phyloP scores from a whole-genome alignment of 2,797 vertebrate species.

The Anguilla anguilla region DNA sequence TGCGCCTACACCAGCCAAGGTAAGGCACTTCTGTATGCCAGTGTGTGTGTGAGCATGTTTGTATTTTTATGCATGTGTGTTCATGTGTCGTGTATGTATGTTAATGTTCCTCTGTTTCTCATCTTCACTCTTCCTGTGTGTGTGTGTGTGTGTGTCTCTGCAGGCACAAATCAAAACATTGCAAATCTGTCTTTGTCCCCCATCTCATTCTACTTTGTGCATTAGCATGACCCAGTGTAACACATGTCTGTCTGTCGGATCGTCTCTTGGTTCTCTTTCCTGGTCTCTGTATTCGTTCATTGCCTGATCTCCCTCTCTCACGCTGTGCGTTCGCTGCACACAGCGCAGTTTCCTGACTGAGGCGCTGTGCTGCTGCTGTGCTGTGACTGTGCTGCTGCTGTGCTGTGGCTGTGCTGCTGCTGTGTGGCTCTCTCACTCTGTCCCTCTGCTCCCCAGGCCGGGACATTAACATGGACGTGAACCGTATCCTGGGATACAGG shows the following conservation, averaged over 20 bases:
- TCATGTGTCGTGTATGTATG: background rate
- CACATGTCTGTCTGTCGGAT: background rate
- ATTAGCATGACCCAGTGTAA: background rate
- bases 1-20: conserved; percentile 85
- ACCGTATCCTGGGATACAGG: conserved; percentile 89
- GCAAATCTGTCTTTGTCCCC: background rate
- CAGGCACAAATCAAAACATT: background rate
- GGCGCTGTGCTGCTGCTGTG: background rate
- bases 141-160: conserved; percentile 14
- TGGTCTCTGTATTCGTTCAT: background rate
- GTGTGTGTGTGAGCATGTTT: background rate
- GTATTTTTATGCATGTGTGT: background rate
- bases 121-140: background rate
- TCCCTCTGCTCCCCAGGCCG: conserved; percentile 68
- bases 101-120: background rate
- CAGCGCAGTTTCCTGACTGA: background rate
- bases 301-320: background rate
- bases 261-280: background rate
- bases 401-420: background rate
- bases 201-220: background rate
- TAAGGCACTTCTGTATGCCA: conserved; percentile 42
- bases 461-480: conserved; percentile 93
- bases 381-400: background rate
- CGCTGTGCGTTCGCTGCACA: background rate
- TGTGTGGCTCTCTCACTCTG: background rate